Evolutionary conservation across 2,113 vertebrate species (phyloP).

Genomic region (Atherinomorus stipes): DNA sequence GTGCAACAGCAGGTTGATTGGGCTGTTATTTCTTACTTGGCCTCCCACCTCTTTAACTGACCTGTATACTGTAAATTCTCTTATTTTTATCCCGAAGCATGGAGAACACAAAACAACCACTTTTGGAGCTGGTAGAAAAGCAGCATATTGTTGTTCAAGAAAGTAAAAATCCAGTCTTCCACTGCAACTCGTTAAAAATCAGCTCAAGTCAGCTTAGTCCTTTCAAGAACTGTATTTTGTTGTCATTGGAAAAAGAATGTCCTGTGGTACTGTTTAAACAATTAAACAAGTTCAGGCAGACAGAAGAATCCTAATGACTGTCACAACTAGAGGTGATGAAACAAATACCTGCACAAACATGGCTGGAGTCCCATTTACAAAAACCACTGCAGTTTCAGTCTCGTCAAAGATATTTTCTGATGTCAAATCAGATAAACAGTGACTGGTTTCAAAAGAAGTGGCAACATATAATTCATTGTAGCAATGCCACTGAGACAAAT

Average conservation of each 20-base stretch:
- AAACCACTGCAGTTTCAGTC: background rate
- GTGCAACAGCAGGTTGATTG: background rate
- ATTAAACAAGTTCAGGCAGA: constrained; percentile 49
- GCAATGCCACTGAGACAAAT: constrained; percentile 9
- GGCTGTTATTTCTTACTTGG: constrained; percentile 6
- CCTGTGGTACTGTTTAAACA: background rate
- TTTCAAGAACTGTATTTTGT: background rate
- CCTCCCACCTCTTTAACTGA: constrained; percentile 5
- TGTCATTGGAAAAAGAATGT: background rate
- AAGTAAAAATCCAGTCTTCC: background rate
- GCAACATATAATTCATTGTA: background rate
- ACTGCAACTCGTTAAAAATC: constrained; percentile 5
- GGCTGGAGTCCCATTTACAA: background rate
- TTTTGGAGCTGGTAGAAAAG: background rate
- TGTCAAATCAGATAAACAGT: background rate
- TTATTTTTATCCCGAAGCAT: background rate
- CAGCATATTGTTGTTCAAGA: too few relatives aligned
- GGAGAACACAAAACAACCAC: background rate
- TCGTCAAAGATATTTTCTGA: background rate
- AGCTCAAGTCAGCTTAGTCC: background rate
- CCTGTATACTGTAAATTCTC: background rate
- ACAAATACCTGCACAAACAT: constrained; percentile 27
- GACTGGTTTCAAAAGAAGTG: background rate
- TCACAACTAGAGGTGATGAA: constrained; percentile 12
- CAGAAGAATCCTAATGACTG: background rate